These are phyloP conservation scores for Megalonaias nervosa DNA, from an alignment of 1,140 invertebrate species.

Conservation along the genomic window DNA sequence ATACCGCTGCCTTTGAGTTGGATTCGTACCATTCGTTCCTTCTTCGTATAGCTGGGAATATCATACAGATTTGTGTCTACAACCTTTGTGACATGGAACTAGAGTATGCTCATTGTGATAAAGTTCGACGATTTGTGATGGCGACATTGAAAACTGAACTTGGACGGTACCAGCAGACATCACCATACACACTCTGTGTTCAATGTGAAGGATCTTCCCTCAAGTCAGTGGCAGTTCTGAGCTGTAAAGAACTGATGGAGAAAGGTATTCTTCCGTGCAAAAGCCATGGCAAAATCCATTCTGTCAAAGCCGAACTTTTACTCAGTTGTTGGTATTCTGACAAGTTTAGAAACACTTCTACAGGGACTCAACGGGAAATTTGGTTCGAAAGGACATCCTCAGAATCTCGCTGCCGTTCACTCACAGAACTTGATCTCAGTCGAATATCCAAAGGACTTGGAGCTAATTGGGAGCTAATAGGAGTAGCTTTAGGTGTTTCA, in stretches of 20 bases:
- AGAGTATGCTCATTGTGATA: constrained; percentile 25
- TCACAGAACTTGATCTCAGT: constrained; percentile 27
- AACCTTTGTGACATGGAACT: constrained; percentile 26
- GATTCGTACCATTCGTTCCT: constrained; percentile 26
- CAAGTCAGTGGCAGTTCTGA: background rate
- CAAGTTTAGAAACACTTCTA: constrained; percentile 10
- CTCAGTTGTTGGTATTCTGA: constrained; percentile 26
- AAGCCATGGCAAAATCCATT: constrained; percentile 10
- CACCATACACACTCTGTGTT: constrained; percentile 19
- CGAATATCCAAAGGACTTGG: constrained; percentile 26
- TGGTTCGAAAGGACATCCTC: constrained; percentile 20
- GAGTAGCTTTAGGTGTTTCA: constrained; percentile 21
- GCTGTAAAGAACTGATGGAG: constrained; percentile 31
- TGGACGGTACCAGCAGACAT: constrained; percentile 25
- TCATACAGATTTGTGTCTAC: constrained; percentile 17
- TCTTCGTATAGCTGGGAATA: constrained; percentile 2
- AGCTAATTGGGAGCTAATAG: constrained; percentile 33
- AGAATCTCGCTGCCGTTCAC: constrained; percentile 13
- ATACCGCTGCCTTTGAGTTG: constrained; percentile 23
- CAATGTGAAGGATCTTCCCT: constrained; percentile 10
- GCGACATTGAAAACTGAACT: constrained; percentile 19
- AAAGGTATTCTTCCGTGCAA: constrained; percentile 30
- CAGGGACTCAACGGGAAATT: background rate
- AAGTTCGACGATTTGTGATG: constrained; percentile 22
- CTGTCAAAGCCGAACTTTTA: constrained; percentile 14